Evolutionary conservation across 2,888 invertebrate genomes (phyloP).

Genomic region (Helicoverpa assulta): DNA sequence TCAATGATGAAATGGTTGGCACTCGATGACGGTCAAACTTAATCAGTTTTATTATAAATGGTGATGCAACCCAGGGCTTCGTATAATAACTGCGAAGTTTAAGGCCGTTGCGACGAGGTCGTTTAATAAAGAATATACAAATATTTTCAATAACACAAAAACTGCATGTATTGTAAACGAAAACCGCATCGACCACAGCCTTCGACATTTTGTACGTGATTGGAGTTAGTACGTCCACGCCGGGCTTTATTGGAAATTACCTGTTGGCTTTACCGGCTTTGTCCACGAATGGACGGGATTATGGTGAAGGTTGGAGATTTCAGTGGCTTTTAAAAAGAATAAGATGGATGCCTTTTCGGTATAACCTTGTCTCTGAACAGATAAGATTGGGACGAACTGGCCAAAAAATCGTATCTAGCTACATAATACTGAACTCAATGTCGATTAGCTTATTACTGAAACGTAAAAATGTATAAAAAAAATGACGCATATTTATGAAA

Average conservation of each 20-base stretch:
- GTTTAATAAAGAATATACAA: neutral
- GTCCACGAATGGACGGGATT: slow-evolving; percentile 28
- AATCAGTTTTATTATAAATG: too few relatives aligned
- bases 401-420: neutral
- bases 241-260: slow-evolving; percentile 59
- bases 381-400: slow-evolving; percentile 1
- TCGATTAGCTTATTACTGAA: slow-evolving; percentile 13
- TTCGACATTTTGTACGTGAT: slow-evolving; percentile 71
- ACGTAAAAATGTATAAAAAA: neutral
- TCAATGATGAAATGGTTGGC: neutral
- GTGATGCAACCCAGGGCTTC: neutral
- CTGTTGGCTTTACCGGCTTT: slow-evolving; percentile 46
- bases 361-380: slow-evolving; percentile 5
- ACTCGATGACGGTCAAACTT: too few relatives aligned
- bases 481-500: neutral
- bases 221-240: slow-evolving; percentile 59
- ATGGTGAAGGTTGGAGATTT: slow-evolving; percentile 9
- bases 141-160: slow-evolving; percentile 2
- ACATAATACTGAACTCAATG: neutral
- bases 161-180: slow-evolving; percentile 19
- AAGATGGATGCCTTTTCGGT: neutral
- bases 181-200: slow-evolving; percentile 74
- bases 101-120: neutral
- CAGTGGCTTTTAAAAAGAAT: slow-evolving; percentile 13
- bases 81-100: neutral